Evolutionary conservation across 1,140 invertebrate species (phyloP).

Genomic region (Cydia strobilella): DNA sequence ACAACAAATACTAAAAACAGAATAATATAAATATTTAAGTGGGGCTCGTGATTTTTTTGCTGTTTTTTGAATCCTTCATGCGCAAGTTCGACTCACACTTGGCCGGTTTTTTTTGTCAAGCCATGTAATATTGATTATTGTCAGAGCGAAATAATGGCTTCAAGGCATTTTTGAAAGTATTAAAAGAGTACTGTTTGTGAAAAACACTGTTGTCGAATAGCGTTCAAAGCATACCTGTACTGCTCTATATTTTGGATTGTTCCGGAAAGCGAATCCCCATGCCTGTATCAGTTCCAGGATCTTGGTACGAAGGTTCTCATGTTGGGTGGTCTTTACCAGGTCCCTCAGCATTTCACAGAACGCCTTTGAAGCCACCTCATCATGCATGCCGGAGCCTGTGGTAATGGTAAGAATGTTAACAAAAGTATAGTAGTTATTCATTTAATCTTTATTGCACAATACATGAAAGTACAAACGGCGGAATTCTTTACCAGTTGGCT

Average conservation of each 20-base stretch:
- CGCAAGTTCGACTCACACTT: no score
- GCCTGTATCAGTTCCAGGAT: constrained; percentile 97
- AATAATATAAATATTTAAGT: no score
- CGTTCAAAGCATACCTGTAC: constrained; percentile 84
- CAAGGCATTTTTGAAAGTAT: background rate
- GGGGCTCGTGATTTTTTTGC: no score
- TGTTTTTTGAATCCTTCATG: no score
- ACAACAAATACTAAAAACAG: no score
- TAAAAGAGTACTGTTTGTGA: constrained; percentile 31
- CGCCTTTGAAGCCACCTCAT: constrained; percentile 94
- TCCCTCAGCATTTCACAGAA: constrained; percentile 98
- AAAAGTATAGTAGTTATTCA: no score
- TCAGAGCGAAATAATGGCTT: no score
- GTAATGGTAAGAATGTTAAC: constrained; percentile 14
- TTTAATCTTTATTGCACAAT: no score
- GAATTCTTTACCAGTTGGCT: no score
- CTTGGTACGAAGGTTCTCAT: constrained; percentile 93
- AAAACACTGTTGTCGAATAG: background rate
- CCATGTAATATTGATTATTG: no score
- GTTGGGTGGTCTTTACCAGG: constrained; percentile 88
- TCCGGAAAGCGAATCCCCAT: constrained; percentile 98
- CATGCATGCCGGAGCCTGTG: constrained; percentile 87
- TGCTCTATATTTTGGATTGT: constrained; percentile 92
- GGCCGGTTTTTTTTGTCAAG: no score
- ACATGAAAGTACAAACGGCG: no score